These are phyloP conservation scores for Tryphoninae sp. DNA, from an alignment of 2,888 invertebrate genomes.

Conservation along the genomic window DNA sequence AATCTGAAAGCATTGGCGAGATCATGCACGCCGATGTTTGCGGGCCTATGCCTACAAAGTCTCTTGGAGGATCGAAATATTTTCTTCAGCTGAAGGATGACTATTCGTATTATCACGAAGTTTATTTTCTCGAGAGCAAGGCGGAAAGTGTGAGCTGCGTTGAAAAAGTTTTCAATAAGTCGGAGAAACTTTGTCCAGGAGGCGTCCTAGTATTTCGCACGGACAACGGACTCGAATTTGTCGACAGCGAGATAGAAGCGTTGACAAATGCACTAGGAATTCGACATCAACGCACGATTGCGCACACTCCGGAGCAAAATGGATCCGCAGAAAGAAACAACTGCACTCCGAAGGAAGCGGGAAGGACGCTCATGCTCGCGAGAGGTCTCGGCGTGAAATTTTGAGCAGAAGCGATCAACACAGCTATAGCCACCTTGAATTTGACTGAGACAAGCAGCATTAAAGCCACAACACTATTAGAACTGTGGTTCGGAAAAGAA, in stretches of 20 bases:
- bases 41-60: slow-evolving; percentile 59
- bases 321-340: slow-evolving; percentile 51
- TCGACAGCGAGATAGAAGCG: slow-evolving; percentile 44
- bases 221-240: slow-evolving; percentile 63
- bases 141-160: background rate
- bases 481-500: slow-evolving; percentile 30
- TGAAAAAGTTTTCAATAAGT: slow-evolving; percentile 27
- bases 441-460: slow-evolving; percentile 30
- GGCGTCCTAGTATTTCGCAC: slow-evolving; percentile 41
- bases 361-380: slow-evolving; percentile 44
- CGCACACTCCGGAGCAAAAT: slow-evolving; percentile 56
- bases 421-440: slow-evolving; percentile 43
- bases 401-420: slow-evolving; percentile 57
- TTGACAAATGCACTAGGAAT: slow-evolving; percentile 43
- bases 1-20: slow-evolving; percentile 46
- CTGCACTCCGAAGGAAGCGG: slow-evolving; percentile 52
- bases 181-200: slow-evolving; percentile 31
- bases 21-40: slow-evolving; percentile 62
- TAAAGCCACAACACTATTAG: slow-evolving; percentile 12
- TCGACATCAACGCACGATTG: slow-evolving; percentile 36
- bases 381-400: slow-evolving; percentile 21
- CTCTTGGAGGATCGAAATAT: slow-evolving; percentile 50
- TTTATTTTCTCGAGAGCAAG: slow-evolving; percentile 8
- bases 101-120: slow-evolving; percentile 14
- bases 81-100: slow-evolving; percentile 56